A percentile compares a stretch with the other conserved stretches of the same genome.
Conservation (phyloP, 2,113 vertebrate genomes). For the Anguilla rostrata region DNA sequence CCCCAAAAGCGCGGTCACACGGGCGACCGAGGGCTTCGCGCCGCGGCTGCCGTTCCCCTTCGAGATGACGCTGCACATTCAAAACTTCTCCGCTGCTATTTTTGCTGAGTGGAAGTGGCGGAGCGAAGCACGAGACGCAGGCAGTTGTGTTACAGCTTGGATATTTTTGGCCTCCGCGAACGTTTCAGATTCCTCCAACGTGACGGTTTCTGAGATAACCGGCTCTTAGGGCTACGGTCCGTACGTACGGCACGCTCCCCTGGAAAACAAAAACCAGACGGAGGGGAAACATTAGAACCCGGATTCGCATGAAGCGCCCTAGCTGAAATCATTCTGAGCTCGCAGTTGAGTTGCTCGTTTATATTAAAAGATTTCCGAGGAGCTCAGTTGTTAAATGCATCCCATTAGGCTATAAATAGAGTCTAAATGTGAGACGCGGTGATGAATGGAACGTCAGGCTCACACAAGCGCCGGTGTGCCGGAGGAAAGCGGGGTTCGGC, state of each 20-base stretch:
- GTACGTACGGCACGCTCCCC: too few species aligned
- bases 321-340: neutral
- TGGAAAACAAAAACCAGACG: too few species aligned
- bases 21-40: neutral
- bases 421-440: neutral
- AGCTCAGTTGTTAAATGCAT: neutral
- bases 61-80: neutral
- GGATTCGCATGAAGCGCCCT: neutral
- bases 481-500: neutral
- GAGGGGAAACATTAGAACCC: neutral
- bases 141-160: neutral
- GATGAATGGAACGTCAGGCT: neutral
- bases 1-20: neutral
- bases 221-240: too few species aligned
- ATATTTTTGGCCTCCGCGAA: neutral
- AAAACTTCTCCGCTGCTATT: neutral
- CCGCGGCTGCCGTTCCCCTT: neutral
- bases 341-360: neutral
- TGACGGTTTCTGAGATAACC: neutral
- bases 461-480: neutral
- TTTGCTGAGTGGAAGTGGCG: neutral
- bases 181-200: neutral
- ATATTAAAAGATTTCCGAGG: neutral
- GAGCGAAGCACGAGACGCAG: neutral
- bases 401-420: slow-evolving; percentile 12